A percentile compares a stretch with the other conserved stretches of the same genome.
These are phyloP conservation scores for Rhinogobius similis DNA, from an alignment of 2,113 vertebrate genomes.

Conservation along the genomic window DNA sequence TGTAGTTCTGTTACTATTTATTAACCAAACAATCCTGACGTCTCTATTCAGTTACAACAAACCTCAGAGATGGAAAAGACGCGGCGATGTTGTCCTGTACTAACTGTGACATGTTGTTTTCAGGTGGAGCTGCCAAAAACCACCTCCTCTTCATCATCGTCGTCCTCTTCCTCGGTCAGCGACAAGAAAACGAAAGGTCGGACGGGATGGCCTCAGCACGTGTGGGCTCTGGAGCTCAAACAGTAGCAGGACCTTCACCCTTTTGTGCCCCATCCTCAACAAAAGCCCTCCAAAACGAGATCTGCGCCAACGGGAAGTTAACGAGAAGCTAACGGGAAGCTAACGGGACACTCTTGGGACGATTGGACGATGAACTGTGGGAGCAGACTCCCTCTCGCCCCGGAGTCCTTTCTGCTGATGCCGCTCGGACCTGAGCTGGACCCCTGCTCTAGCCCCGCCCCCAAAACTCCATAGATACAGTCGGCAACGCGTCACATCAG, in stretches of 20 bases:
- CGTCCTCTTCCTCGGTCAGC: conserved; percentile 82
- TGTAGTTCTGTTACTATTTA: no score
- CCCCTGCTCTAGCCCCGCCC: neutral
- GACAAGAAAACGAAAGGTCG: conserved; percentile 99
- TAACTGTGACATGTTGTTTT: conserved; percentile 3
- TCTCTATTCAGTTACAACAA: no score
- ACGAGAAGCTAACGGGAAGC: neutral
- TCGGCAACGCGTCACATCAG: no score
- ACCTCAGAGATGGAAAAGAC: no score
- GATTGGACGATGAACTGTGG: conserved; percentile 10
- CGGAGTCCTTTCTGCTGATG: no score
- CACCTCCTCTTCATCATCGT: conserved; percentile 35
- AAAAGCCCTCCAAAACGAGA: neutral
- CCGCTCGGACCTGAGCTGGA: neutral
- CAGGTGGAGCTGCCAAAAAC: conserved; percentile 93
- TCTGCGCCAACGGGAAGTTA: neutral
- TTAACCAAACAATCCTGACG: no score
- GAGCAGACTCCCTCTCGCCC: neutral
- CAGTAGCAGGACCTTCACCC: conserved; percentile 65
- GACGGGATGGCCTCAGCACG: conserved; percentile 98
- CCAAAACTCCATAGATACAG: no score
- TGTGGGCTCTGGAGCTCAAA: conserved; percentile 99
- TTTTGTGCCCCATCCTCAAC: neutral
- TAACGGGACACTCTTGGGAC: neutral
- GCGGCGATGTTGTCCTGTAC: neutral